phyloP scores from a whole-genome alignment of 2,888 invertebrate genomes.

The Meiosimyza decipiens region DNA sequence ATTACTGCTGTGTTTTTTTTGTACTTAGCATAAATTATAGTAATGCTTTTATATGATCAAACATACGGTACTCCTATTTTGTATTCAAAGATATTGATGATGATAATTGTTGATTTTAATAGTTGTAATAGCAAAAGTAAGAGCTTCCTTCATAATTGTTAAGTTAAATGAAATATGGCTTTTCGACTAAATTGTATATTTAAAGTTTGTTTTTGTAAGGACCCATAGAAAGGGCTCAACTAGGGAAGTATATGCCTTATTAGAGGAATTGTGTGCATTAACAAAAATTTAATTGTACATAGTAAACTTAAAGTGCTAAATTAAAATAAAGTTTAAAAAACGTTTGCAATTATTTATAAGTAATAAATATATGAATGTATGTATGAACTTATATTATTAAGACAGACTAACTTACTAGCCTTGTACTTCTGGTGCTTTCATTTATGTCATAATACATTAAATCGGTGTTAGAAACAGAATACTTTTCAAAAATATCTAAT shows the following conservation, averaged over 20 bases:
- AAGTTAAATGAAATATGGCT: no score
- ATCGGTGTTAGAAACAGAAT: background rate
- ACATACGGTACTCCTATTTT: conserved; percentile 19
- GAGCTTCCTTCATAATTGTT: no score
- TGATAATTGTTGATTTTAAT: no score
- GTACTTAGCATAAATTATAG: conserved; percentile 22
- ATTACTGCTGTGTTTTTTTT: background rate
- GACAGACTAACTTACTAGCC: background rate
- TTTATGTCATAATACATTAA: background rate
- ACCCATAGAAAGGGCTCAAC: background rate
- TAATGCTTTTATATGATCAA: conserved; percentile 30
- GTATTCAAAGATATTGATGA: background rate
- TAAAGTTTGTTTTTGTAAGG: no score
- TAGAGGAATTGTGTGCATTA: conserved; percentile 17
- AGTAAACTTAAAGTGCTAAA: background rate
- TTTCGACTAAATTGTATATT: no score
- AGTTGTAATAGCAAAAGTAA: no score
- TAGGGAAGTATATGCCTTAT: conserved; percentile 12
- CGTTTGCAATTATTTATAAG: no score
- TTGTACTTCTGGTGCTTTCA: background rate
- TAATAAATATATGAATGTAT: background rate
- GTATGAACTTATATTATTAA: background rate
- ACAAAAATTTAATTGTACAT: background rate
- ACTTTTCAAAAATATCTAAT: no score
- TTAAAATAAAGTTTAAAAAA: background rate